Evolutionary conservation across 2,113 vertebrate species (phyloP).

Genomic region (Phycodurus eques): DNA sequence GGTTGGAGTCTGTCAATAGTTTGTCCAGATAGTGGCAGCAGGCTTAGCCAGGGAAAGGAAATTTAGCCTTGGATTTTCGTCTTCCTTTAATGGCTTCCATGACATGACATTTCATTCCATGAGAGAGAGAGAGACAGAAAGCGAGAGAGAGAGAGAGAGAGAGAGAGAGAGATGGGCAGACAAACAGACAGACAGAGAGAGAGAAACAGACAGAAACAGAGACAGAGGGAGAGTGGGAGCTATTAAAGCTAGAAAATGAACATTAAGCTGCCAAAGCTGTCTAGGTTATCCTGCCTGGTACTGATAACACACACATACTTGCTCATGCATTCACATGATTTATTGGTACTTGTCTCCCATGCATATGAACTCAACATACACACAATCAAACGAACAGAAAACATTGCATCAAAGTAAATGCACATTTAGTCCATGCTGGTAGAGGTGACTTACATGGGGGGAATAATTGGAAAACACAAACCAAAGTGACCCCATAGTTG

Average conservation of each 20-base stretch:
- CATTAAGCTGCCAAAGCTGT: constrained; percentile 21
- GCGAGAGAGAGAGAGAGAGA: not conserved
- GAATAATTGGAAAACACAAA: constrained; percentile 2
- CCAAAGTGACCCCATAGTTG: not conserved
- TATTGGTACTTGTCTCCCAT: not conserved
- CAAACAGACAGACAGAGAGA: not conserved
- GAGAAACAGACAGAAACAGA: not conserved
- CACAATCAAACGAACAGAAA: not conserved
- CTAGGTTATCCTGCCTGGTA: constrained; percentile 36
- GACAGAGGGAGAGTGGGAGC: not conserved
- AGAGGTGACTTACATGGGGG: not conserved
- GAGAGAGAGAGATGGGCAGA: not conserved
- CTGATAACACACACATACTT: constrained; percentile 21
- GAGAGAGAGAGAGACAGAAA: not conserved
- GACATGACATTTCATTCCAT: constrained; percentile 35
- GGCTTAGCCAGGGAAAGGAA: constrained; percentile 62
- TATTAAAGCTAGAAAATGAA: constrained; percentile 32
- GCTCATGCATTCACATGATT: constrained; percentile 3
- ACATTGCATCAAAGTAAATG: constrained; percentile 7
- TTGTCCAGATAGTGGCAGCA: constrained; percentile 64
- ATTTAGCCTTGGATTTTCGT: constrained; percentile 52
- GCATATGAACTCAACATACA: not conserved
- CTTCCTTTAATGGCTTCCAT: constrained; percentile 28
- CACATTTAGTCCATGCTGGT: not conserved
- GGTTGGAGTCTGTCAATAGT: constrained; percentile 60